Evolutionary conservation across 1,140 invertebrate genomes (phyloP), one percentile per base, ranked within the genome.

Genomic region (Epicauta chinensis): DNA sequence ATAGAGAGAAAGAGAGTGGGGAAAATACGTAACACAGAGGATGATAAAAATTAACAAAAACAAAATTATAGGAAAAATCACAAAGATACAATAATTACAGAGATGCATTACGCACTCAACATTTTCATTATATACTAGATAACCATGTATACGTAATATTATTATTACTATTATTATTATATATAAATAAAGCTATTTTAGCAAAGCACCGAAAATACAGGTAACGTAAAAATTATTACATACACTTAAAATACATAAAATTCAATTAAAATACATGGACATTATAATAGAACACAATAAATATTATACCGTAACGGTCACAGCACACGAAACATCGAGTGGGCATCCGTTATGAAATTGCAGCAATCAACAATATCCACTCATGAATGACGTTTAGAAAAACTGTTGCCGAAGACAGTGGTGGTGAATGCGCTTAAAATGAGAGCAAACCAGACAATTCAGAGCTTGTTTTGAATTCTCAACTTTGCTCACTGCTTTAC

Each of bases 181-280:
- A 49, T 29, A 38, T 12, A 48, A 48, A 49, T 49, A 49, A 49
- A 49, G 46, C 46, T 49, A 49, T 39, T 49, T 40, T 49, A 37
- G 46, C 46, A 49, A 49, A 49, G 46, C 46, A 49, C 46, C 46
- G n/a, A 48, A 46, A 38, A 38, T 29, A 48, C 34, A 49, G 46
- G 46, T 49, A 49, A 49, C 35, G 30, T 39, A 39, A 49, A 49
- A 49, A 31, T 40, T 40, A 49, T 17, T 39, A n/a, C 11, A 34
- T 7, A 49, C 37, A 40, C 36, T 49, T 38, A 49, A 49, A 49
- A 39, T 39, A 39, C 35, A 17, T n/a, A 34, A 34, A n/a, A n/a
- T 34, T n/a, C 10, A n/a, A 11, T 34, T 4, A 12, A 3, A 3
- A 34, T 7, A 34, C 12, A n/a, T 34, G 32, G 12, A n/a, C 10